phyloP scores from a whole-genome alignment of 2,888 invertebrate genomes.

The Epistrophe grossulariae region DNA sequence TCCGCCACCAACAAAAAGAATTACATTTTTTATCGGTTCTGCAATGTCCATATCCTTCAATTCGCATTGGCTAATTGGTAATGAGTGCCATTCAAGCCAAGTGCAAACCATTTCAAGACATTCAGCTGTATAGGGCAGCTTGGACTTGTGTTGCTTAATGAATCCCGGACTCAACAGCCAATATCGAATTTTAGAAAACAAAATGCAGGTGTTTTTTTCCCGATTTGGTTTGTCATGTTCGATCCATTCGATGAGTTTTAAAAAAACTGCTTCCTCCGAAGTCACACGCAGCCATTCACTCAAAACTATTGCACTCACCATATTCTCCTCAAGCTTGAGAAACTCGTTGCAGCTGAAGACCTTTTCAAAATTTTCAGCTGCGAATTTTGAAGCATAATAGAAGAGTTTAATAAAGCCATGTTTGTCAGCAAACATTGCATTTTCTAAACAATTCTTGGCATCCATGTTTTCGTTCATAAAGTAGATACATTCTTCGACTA shows the following conservation, averaged over 20 bases:
- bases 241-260: background rate
- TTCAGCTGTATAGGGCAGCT: background rate
- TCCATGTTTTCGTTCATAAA: background rate
- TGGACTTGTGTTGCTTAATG: background rate
- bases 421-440: constrained; percentile 1
- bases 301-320: background rate
- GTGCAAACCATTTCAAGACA: background rate
- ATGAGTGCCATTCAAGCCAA: constrained; percentile 17
- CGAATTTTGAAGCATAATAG: background rate
- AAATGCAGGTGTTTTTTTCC: background rate
- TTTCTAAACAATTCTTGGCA: background rate
- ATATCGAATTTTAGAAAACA: background rate
- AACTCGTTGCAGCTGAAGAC: background rate
- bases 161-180: background rate
- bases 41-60: background rate
- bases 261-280: constrained; percentile 5
- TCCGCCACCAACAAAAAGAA: background rate
- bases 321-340: background rate
- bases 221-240: background rate
- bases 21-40: background rate
- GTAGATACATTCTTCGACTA: background rate
- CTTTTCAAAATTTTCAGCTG: background rate
- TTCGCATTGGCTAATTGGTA: background rate
- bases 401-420: background rate
- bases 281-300: background rate